These are phyloP conservation scores for Amazona vittata DNA, from an alignment of 2,113 vertebrate genomes.

Conservation along the genomic window DNA sequence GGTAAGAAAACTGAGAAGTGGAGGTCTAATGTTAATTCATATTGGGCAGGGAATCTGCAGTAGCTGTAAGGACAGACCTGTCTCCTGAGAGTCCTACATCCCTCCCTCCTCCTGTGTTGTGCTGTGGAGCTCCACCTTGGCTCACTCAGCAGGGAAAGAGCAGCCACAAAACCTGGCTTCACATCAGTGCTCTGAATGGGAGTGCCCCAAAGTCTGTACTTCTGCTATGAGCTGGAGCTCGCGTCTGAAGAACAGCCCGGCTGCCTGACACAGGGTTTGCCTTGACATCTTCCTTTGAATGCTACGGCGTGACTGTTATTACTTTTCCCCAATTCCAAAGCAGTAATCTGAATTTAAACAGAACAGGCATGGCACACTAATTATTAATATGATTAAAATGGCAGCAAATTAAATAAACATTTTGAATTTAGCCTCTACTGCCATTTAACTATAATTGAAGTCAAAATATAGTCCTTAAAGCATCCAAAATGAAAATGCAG, in stretches of 20 bases:
- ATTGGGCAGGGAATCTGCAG: not conserved
- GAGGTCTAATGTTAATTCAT: not conserved
- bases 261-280: not conserved
- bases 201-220: not conserved
- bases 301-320: not conserved
- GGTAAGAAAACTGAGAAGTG: not conserved
- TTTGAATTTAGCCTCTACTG: not conserved
- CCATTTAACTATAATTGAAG: not conserved
- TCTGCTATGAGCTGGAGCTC: not conserved
- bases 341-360: not conserved
- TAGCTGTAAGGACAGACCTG: not conserved
- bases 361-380: not conserved
- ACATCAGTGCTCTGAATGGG: not conserved
- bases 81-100: not conserved
- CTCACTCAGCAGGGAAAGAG: not conserved
- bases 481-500: not conserved
- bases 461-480: slow-evolving; percentile 11
- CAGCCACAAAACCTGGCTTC: not conserved
- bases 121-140: not conserved
- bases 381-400: not conserved
- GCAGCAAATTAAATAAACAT: slow-evolving; percentile 3
- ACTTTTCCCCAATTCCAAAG: not conserved
- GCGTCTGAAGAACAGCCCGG: not conserved
- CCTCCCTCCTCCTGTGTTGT: not conserved
- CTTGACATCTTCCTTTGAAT: not conserved